These are phyloP conservation scores for Xanthia togata DNA, from an alignment of 2,888 invertebrate species.

Conservation along the genomic window DNA sequence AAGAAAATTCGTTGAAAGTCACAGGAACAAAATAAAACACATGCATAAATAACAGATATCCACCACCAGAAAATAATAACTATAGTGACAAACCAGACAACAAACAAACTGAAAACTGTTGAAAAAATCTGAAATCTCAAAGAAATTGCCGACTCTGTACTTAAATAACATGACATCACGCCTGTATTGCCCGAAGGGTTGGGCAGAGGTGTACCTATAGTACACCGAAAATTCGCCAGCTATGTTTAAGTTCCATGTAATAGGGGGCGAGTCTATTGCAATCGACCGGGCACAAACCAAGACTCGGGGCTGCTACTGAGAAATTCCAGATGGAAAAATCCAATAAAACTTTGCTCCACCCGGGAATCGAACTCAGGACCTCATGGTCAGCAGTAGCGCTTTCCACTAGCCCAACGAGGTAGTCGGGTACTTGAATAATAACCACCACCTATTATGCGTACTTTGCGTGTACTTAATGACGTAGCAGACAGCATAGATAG, in stretches of 20 bases:
- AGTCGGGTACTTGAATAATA: not conserved
- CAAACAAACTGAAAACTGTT: not conserved
- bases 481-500: no score
- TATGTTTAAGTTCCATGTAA: not conserved
- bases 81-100: not conserved
- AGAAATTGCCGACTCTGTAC: not conserved
- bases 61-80: slow-evolving; percentile 1
- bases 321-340: not conserved
- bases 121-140: not conserved
- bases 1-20: not conserved
- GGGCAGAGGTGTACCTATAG: no score
- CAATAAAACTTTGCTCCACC: not conserved
- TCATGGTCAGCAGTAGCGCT: not conserved
- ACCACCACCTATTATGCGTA: no score
- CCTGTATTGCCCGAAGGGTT: not conserved
- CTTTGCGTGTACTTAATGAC: no score
- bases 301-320: not conserved
- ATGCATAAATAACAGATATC: not conserved
- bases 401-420: no score
- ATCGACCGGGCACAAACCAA: not conserved
- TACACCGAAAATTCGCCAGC: not conserved
- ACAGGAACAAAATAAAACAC: not conserved
- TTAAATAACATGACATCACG: not conserved
- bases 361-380: not conserved
- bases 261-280: not conserved